A percentile compares a stretch with the other conserved stretches of the same genome.
Conservation (phyloP, 1,140 invertebrate species). For the Cephus cinctus region DNA sequence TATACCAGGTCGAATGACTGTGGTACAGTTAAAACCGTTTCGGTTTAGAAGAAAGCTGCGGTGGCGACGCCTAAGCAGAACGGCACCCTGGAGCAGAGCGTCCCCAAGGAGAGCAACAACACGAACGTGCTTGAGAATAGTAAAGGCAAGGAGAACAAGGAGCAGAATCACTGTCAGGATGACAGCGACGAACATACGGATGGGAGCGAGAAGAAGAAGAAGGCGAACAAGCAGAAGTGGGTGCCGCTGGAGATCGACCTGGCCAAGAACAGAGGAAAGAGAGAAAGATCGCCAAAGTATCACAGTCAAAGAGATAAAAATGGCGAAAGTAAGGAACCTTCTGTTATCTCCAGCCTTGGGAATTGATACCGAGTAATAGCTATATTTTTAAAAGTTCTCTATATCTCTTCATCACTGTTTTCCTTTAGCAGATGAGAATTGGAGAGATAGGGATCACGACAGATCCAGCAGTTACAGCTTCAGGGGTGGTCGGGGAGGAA, state of each 20-base stretch:
- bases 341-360: not conserved
- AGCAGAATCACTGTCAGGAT: conserved; percentile 46
- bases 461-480: conserved; percentile 40
- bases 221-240: conserved; percentile 73
- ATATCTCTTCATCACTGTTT: conserved; percentile 7
- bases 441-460: conserved; percentile 46
- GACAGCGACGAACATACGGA: conserved; percentile 49
- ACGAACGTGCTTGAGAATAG: conserved; percentile 33
- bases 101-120: conserved; percentile 34
- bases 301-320: conserved; percentile 46
- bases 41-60: conserved; percentile 37
- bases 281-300: conserved; percentile 49
- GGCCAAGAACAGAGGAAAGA: conserved; percentile 53
- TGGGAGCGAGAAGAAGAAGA: conserved; percentile 53
- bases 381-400: conserved; percentile 1
- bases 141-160: conserved; percentile 49
- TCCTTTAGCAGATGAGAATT: conserved; percentile 35
- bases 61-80: conserved; percentile 42
- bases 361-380: not conserved
- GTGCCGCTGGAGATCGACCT: conserved; percentile 72
- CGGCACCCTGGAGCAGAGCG: conserved; percentile 39
- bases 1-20: too few relatives aligned
- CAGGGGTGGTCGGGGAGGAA: conserved; percentile 37
- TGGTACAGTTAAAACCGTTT: conserved; percentile 8
- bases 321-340: conserved; percentile 38